Evolutionary conservation across 2,888 invertebrate genomes (phyloP).

Genomic region (Rambutsinella grinnellia): DNA sequence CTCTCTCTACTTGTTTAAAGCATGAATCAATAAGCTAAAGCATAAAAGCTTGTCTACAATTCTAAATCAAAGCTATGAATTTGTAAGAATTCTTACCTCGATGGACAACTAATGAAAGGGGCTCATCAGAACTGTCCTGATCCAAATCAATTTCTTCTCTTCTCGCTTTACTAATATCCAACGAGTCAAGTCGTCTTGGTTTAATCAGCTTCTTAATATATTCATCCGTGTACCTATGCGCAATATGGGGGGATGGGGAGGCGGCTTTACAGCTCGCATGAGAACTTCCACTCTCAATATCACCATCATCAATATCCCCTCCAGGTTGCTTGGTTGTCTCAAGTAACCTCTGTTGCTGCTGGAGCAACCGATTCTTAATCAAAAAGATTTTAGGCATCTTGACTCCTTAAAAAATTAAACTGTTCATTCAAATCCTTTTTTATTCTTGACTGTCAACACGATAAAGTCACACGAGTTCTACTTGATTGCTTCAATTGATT

Average conservation of each 20-base stretch:
- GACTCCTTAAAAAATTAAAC: constrained; percentile 3
- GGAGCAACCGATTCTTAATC: constrained; percentile 90
- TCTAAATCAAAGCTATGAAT: too few species aligned
- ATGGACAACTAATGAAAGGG: constrained; percentile 72
- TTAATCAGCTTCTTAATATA: constrained; percentile 50
- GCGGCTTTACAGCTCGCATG: constrained; percentile 27
- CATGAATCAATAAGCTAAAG: too few species aligned
- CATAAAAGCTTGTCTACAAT: too few species aligned
- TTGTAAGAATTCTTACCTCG: constrained; percentile 67
- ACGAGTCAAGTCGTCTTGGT: constrained; percentile 51
- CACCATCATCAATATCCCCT: constrained; percentile 55
- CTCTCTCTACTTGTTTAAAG: too few species aligned
- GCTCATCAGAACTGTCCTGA: constrained; percentile 67
- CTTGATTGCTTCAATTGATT: too few species aligned
- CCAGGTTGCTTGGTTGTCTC: constrained; percentile 81
- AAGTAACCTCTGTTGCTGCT: constrained; percentile 88
- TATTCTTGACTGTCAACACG: too few species aligned
- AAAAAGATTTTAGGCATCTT: constrained; percentile 93
- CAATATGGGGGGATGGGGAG: constrained; percentile 23
- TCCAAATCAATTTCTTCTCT: constrained; percentile 52
- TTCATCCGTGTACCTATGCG: constrained; percentile 49
- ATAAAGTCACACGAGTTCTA: too few species aligned
- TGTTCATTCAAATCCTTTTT: background rate
- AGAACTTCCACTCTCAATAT: constrained; percentile 52
- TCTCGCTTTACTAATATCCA: constrained; percentile 50